A percentile compares a stretch with the other conserved stretches of the same genome.
These are phyloP conservation scores for Amphipyra berbera DNA, from an alignment of 2,888 invertebrate genomes.

Conservation along the genomic window DNA sequence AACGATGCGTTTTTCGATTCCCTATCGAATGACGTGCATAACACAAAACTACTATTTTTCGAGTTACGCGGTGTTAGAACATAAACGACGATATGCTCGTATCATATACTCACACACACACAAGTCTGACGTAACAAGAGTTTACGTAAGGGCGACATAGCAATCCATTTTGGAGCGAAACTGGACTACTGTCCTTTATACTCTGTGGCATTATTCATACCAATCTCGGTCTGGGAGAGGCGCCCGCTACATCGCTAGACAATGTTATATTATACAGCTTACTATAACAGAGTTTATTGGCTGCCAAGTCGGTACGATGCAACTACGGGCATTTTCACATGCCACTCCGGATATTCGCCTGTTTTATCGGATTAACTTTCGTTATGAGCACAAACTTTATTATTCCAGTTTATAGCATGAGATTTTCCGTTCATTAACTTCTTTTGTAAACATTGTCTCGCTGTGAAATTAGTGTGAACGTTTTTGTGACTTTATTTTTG, in stretches of 20 bases:
- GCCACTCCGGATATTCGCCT: slow-evolving; percentile 30
- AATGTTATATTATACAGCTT: slow-evolving; percentile 53
- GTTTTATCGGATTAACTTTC: slow-evolving; percentile 47
- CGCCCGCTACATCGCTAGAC: slow-evolving; percentile 42
- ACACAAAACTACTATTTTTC: no score
- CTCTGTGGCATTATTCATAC: slow-evolving; percentile 55
- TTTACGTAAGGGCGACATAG: slow-evolving; percentile 35
- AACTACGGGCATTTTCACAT: slow-evolving; percentile 40
- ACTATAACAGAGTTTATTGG: slow-evolving; percentile 62
- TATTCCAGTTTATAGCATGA: slow-evolving; percentile 19
- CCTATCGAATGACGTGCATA: no score
- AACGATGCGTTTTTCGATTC: no score
- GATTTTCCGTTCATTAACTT: slow-evolving; percentile 35
- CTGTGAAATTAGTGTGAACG: slow-evolving; percentile 22
- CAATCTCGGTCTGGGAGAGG: slow-evolving; percentile 51
- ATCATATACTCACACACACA: slow-evolving; percentile 13
- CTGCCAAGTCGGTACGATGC: slow-evolving; percentile 59
- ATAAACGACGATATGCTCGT: no score
- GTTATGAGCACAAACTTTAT: slow-evolving; percentile 37
- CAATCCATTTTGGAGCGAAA: slow-evolving; percentile 46
- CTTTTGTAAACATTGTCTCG: slow-evolving; percentile 23
- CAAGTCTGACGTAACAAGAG: slow-evolving; percentile 30
- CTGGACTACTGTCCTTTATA: slow-evolving; percentile 48
- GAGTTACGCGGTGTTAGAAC: no score
- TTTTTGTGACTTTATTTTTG: slow-evolving; percentile 5